These are phyloP conservation scores for Ptychadena robeensis DNA, from an alignment of 2,797 vertebrate species.

Conservation along the genomic window DNA sequence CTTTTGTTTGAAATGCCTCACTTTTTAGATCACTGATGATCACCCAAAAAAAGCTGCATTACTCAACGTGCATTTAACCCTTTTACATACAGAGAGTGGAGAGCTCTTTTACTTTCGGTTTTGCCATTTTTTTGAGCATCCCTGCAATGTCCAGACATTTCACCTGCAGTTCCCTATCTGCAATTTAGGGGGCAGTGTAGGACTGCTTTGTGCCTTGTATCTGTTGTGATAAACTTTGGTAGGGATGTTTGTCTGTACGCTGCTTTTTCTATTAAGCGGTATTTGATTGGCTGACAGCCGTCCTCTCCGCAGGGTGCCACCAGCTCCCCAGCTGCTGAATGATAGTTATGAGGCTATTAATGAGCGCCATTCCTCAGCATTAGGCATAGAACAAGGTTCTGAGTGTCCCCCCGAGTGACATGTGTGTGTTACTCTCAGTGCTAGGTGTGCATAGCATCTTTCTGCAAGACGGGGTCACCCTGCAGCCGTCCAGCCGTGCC, in stretches of 20 bases:
- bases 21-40: too few relatives aligned
- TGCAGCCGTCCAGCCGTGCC: background rate
- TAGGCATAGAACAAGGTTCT: slow-evolving; percentile 10
- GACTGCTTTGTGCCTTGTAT: background rate
- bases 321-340: slow-evolving; percentile 15
- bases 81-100: too few relatives aligned
- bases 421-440: background rate
- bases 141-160: too few relatives aligned
- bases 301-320: slow-evolving; percentile 1
- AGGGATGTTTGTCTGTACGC: background rate
- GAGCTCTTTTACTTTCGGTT: too few relatives aligned
- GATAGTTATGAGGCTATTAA: slow-evolving; percentile 40
- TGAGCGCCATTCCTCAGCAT: slow-evolving; percentile 17
- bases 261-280: slow-evolving; percentile 13
- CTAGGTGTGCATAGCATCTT: background rate
- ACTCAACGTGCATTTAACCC: too few relatives aligned
- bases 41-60: too few relatives aligned
- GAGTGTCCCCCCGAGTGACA: background rate
- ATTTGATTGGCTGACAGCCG: slow-evolving; percentile 18
- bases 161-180: background rate
- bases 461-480: background rate
- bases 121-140: too few relatives aligned
- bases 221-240: background rate
- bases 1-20: too few relatives aligned
- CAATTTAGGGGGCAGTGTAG: background rate